Percentiles rank a stretch among this genome's conserved stretches.
Evolutionary conservation across 2,888 invertebrate genomes (phyloP).

Genomic region (Cantharis rustica): DNA sequence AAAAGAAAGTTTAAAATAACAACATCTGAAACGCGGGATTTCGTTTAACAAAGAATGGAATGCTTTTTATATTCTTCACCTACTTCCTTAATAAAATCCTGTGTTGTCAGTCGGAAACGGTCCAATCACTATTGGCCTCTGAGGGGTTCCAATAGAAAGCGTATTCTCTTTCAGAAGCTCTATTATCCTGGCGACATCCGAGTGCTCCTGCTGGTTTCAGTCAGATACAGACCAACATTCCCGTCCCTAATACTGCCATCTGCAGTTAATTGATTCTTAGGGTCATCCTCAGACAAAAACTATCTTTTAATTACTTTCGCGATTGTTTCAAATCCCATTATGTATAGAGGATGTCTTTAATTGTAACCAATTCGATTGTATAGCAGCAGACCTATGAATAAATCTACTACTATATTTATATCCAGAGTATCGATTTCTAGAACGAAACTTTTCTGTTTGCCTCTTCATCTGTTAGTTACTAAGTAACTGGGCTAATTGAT

Average conservation of each 20-base stretch:
- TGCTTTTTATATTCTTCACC: conserved; percentile 44
- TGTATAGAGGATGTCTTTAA: conserved; percentile 1
- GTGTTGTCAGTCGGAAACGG: conserved; percentile 49
- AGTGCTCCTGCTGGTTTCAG: conserved; percentile 31
- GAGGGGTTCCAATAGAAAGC: conserved; percentile 45
- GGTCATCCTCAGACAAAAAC: conserved; percentile 27
- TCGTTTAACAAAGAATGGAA: conserved; percentile 30
- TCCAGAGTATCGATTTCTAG: background rate
- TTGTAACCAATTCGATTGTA: conserved; percentile 1
- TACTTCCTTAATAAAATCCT: conserved; percentile 48
- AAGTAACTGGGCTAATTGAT: background rate
- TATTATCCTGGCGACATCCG: conserved; percentile 39
- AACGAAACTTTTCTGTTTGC: background rate
- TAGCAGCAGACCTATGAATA: background rate
- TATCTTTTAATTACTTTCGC: conserved; percentile 39
- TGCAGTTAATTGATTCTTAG: conserved; percentile 35
- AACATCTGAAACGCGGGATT: conserved; percentile 21
- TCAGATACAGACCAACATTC: conserved; percentile 23
- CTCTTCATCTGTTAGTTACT: background rate
- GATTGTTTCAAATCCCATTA: conserved; percentile 29
- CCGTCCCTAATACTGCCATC: conserved; percentile 15
- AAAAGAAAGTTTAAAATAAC: conserved; percentile 23
- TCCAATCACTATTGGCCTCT: conserved; percentile 49
- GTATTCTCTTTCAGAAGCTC: conserved; percentile 44
- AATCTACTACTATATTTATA: background rate